Evolutionary conservation across 2,888 invertebrate genomes (phyloP), one percentile per base, ranked within the genome.

Genomic region (Entomobrya multifasciata): DNA sequence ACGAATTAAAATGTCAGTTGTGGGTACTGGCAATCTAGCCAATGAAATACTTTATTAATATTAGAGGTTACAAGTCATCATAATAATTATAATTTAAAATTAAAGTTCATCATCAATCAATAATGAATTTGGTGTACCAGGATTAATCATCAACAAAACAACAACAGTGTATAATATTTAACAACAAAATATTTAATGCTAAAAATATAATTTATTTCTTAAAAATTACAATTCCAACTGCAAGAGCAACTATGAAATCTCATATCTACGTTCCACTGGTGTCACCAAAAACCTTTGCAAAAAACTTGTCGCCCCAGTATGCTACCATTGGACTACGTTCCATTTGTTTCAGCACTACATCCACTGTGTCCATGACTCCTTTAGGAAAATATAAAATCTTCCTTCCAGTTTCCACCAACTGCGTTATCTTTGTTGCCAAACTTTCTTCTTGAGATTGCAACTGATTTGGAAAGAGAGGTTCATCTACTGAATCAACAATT

Each of bases 341-440:
- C 84, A 84, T 77, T 62, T 84, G 84, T 62, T 84, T 84, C 10
- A 84, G 78, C 20, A 84, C 0, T 0, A 52, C 49, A n/a, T 84
- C 84, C n/a, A 84, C 57, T 6, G 84, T 84, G 78, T 84, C 84
- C 1, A 84, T 22, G 3, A 84, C 84, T 3, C 84, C 80, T 22
- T 80, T 78, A 27, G 87, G 87, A 17, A 87, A 87, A 25, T 87
- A 87, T 44, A 87, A 15, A 52, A 87, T 84, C 36, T 84, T 83
- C 47, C 67, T 55, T 57, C 87, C 87, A 47, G 87, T 87, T 62
- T 87, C 87, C 27, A 70, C 22, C 25, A 80, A 25, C n/a, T 52
- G 70, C n/a, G 74, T 76, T 74, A 86, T 30, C n/a, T 65, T 60
- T 1, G 10, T 60, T 1, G 57, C 76, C 4, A 87, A 17, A 25